Evolutionary conservation across 2,888 invertebrate genomes (phyloP).

Genomic region (Chouioia cunea): DNA sequence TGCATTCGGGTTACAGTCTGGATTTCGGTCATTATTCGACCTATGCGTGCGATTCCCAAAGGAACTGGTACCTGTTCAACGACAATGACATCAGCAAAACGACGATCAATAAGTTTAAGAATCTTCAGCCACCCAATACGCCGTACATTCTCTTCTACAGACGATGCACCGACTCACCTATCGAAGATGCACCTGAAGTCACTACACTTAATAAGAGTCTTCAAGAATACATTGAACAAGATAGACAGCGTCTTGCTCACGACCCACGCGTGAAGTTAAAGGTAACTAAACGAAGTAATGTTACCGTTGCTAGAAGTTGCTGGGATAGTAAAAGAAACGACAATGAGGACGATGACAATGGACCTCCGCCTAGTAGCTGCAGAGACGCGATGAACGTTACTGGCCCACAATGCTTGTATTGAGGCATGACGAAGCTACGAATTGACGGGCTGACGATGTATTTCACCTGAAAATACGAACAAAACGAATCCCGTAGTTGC

Average conservation of each 20-base stretch:
- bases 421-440: constrained; percentile 42
- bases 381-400: constrained; percentile 67
- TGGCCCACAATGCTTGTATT: constrained; percentile 58
- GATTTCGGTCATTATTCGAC: constrained; percentile 92
- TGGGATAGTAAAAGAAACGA: constrained; percentile 41
- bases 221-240: constrained; percentile 59
- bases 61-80: constrained; percentile 90
- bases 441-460: neutral
- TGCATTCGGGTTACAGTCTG: constrained; percentile 85
- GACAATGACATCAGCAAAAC: constrained; percentile 79
- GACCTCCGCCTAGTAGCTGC: constrained; percentile 71
- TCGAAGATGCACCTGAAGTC: constrained; percentile 59
- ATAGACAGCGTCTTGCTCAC: constrained; percentile 47
- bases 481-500: too few relatives aligned
- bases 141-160: constrained; percentile 87
- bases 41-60: constrained; percentile 80
- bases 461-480: neutral
- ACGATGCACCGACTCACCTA: constrained; percentile 58
- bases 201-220: constrained; percentile 57
- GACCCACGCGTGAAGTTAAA: too few relatives aligned
- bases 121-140: constrained; percentile 79
- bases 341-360: constrained; percentile 66
- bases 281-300: too few relatives aligned
- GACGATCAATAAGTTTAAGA: constrained; percentile 74
- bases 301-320: constrained; percentile 29